phyloP scores from a whole-genome alignment of 2,888 invertebrate species.

The Pyralis farinalis region DNA sequence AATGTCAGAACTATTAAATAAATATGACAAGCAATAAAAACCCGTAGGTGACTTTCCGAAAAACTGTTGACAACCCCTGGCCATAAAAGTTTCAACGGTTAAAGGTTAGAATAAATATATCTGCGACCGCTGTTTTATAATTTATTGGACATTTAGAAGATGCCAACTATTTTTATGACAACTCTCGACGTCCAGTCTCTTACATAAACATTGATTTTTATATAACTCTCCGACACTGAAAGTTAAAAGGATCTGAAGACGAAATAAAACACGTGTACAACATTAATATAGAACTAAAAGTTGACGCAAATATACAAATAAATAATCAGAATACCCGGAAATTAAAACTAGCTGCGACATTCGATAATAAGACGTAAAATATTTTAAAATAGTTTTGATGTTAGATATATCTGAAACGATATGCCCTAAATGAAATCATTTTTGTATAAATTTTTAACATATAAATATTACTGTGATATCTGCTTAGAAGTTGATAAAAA shows the following conservation, averaged over 20 bases:
- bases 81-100: slow-evolving; percentile 7
- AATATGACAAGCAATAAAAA: slow-evolving; percentile 16
- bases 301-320: slow-evolving; percentile 4
- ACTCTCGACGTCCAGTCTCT: slow-evolving; percentile 35
- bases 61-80: slow-evolving; percentile 5
- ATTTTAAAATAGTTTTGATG: too few species aligned
- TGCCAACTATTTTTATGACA: slow-evolving; percentile 64
- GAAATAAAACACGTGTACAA: neutral
- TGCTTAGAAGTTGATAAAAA: too few species aligned
- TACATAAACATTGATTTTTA: slow-evolving; percentile 33
- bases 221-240: slow-evolving; percentile 1
- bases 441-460: too few species aligned
- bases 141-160: slow-evolving; percentile 18
- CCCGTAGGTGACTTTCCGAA: slow-evolving; percentile 8
- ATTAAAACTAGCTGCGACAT: slow-evolving; percentile 17
- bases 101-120: slow-evolving; percentile 23
- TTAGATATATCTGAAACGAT: too few species aligned
- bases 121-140: slow-evolving; percentile 14
- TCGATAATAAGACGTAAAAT: too few species aligned
- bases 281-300: neutral
- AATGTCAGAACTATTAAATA: slow-evolving; percentile 15
- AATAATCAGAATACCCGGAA: slow-evolving; percentile 13
- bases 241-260: too few species aligned
- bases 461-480: too few species aligned
- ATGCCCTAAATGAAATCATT: too few species aligned